These are phyloP conservation scores for Cairina moschata DNA, from an alignment of 2,113 vertebrate genomes.

Conservation along the genomic window DNA sequence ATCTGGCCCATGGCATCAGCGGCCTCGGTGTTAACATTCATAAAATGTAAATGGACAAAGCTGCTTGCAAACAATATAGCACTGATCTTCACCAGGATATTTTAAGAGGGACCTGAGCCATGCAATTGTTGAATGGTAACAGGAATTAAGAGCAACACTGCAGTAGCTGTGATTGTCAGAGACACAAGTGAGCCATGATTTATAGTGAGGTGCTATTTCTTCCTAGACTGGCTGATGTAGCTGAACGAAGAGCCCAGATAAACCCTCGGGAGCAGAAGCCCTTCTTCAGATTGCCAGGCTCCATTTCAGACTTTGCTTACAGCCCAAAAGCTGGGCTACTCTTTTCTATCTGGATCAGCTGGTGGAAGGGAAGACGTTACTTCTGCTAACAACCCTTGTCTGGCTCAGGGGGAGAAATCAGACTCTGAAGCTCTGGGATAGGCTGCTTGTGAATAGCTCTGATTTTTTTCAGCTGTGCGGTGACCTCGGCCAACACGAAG, in stretches of 20 bases:
- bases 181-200: background rate
- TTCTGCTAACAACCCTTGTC: conserved; percentile 4
- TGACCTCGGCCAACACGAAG: conserved; percentile 12
- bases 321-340: background rate
- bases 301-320: conserved; percentile 5
- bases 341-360: background rate
- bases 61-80: background rate
- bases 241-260: background rate
- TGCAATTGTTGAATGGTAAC: background rate
- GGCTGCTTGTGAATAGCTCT: conserved; percentile 32
- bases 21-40: background rate
- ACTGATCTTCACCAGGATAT: accelerated
- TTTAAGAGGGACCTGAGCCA: background rate
- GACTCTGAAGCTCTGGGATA: conserved; percentile 7
- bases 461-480: conserved; percentile 14
- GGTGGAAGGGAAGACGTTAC: background rate
- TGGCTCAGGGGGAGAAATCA: conserved; percentile 35
- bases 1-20: background rate
- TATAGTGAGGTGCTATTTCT: background rate
- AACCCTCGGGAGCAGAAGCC: background rate
- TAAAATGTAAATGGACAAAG: background rate
- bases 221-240: background rate
- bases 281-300: background rate
- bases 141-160: background rate
- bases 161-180: background rate